Conservation (phyloP, 2,888 invertebrate species). For the Lepeophtheirus nordmannii region DNA sequence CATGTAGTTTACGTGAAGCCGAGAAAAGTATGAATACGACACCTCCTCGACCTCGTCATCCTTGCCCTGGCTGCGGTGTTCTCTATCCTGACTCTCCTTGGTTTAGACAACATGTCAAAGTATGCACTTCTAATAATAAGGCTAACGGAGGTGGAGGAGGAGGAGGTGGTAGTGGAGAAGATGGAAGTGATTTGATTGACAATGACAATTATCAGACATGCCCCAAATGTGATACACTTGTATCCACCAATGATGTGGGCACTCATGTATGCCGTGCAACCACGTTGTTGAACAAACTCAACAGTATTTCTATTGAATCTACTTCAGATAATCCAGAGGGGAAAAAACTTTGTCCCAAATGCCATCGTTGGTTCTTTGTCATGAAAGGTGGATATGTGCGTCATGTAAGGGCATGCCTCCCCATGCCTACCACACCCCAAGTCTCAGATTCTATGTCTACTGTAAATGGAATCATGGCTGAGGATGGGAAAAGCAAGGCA, state of each 20-base stretch:
- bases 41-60: not conserved
- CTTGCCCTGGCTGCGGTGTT: slow-evolving; percentile 1
- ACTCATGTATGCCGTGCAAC: not conserved
- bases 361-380: slow-evolving; percentile 7
- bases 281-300: not conserved
- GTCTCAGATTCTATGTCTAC: not conserved
- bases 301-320: slow-evolving; percentile 4
- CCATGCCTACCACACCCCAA: not conserved
- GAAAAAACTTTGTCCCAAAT: not conserved
- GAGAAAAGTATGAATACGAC: not conserved
- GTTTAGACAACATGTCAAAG: not conserved
- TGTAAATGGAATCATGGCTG: slow-evolving; percentile 5
- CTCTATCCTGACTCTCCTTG: not conserved
- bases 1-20: not conserved
- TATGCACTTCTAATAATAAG: not conserved
- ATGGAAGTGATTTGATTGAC: not conserved
- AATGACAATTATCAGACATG: not conserved
- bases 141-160: not conserved
- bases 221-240: not conserved
- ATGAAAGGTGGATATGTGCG: not conserved
- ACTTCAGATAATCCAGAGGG: not conserved
- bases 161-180: not conserved
- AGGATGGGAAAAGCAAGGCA: not conserved
- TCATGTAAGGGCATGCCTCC: not conserved
- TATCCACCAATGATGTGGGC: not conserved